Percentiles rank a stretch among this genome's conserved stretches.
Conservation (phyloP, 2,888 invertebrate genomes). For the Gryllus longicercus region DNA sequence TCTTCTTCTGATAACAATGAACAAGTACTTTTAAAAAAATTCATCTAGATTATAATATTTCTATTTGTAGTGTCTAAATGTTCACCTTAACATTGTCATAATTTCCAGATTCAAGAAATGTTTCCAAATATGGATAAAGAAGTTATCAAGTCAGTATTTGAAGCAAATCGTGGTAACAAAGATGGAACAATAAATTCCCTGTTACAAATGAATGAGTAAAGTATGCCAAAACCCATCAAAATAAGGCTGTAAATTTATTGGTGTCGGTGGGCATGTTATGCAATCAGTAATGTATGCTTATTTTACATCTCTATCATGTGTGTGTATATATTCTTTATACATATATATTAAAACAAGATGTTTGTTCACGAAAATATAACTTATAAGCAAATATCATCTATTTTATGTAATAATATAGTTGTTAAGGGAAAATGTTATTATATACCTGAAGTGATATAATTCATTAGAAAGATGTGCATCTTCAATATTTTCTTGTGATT, state of each 20-base stretch:
- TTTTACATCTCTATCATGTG: constrained; percentile 19
- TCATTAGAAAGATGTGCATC: too few relatives aligned
- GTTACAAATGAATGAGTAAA: constrained; percentile 78
- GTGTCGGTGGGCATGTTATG: background rate
- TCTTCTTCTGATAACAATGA: background rate
- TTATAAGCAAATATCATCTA: constrained; percentile 3
- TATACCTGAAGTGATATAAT: too few relatives aligned
- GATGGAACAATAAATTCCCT: constrained; percentile 86
- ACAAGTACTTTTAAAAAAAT: background rate
- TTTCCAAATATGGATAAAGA: constrained; percentile 93
- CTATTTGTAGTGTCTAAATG: background rate
- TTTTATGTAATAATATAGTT: constrained; percentile 10
- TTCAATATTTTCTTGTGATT: too few relatives aligned
- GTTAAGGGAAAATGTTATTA: background rate
- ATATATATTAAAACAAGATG: background rate
- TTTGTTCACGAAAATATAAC: background rate
- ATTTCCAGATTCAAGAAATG: constrained; percentile 84
- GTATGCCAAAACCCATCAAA: background rate
- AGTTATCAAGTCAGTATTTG: constrained; percentile 85
- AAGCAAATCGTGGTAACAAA: constrained; percentile 85
- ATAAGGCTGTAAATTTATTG: background rate
- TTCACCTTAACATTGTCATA: constrained; percentile 30
- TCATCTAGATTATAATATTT: background rate
- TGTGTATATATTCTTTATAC: constrained; percentile 4
- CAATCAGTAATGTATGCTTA: constrained; percentile 18